Evolutionary conservation across 2,888 invertebrate species (phyloP).

Genomic region (Coleophora flavipennella): DNA sequence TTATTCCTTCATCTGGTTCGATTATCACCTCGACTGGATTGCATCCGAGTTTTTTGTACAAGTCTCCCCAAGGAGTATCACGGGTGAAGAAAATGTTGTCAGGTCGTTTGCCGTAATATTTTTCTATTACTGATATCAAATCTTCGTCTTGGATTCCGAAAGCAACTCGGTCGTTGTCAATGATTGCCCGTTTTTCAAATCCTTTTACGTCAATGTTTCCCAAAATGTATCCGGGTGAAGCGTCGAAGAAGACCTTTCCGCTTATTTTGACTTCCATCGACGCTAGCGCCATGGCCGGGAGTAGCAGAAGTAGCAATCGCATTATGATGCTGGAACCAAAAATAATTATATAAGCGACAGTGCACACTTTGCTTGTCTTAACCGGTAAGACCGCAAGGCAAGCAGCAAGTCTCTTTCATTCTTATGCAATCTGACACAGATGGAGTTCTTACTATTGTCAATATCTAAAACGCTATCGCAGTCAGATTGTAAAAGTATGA

Average conservation of each 20-base stretch:
- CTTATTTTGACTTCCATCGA: slow-evolving; percentile 16
- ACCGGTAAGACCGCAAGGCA: no score
- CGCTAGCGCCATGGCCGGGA: slow-evolving; percentile 18
- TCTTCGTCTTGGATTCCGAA: slow-evolving; percentile 22
- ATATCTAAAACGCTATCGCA: no score
- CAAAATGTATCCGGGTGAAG: slow-evolving; percentile 18
- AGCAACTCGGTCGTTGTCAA: slow-evolving; percentile 19
- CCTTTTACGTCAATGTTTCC: background rate
- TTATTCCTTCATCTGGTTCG: no score
- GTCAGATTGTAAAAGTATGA: no score
- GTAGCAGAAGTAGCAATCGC: slow-evolving; percentile 8
- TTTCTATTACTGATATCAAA: slow-evolving; percentile 19
- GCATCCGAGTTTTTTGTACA: background rate
- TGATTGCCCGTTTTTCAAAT: slow-evolving; percentile 15
- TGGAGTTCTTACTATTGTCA: no score
- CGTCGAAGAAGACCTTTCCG: slow-evolving; percentile 14
- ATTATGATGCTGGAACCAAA: background rate
- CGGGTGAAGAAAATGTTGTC: slow-evolving; percentile 11
- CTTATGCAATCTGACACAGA: no score
- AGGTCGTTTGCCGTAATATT: slow-evolving; percentile 21
- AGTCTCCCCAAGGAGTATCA: no score
- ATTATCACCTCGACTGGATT: no score
- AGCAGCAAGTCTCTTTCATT: no score
- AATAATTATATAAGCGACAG: no score
- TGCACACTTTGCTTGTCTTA: no score